A percentile compares a stretch with the other conserved stretches of the same genome.
Evolutionary conservation across 2,113 vertebrate species (phyloP).

Genomic region (Pandion haliaetus): DNA sequence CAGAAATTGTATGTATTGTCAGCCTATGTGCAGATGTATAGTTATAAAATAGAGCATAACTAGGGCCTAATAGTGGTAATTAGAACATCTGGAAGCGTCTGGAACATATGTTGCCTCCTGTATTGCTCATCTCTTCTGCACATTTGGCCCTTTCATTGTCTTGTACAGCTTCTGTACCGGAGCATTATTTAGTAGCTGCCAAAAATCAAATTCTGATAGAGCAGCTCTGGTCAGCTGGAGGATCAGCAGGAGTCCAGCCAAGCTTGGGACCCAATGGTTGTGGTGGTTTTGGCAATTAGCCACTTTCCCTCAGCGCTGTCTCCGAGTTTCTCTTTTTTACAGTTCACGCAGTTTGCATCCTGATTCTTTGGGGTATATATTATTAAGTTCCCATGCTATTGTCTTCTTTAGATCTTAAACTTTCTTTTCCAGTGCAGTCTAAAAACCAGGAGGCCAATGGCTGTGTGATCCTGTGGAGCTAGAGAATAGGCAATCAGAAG

Average conservation of each 20-base stretch:
- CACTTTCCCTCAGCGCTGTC: background rate
- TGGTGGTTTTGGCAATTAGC: background rate
- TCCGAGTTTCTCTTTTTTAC: background rate
- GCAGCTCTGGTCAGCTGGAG: background rate
- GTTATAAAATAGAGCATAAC: background rate
- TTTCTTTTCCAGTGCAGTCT: background rate
- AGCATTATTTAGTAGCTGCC: background rate
- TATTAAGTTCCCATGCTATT: background rate
- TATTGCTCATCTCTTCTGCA: background rate
- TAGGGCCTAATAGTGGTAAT: background rate
- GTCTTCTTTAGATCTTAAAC: background rate
- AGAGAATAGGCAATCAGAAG: background rate
- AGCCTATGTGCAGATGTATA: background rate
- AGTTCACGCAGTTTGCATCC: background rate
- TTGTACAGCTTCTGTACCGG: background rate
- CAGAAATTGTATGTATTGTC: background rate
- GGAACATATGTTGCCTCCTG: background rate
- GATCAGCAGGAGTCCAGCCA: background rate
- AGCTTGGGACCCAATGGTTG: background rate
- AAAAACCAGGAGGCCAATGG: background rate
- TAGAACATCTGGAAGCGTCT: background rate
- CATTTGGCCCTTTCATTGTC: background rate
- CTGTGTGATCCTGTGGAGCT: background rate
- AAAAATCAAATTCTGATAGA: background rate
- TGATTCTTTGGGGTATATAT: background rate